These are phyloP conservation scores for Aphodius granarius DNA, from an alignment of 2,888 invertebrate genomes.

Conservation along the genomic window DNA sequence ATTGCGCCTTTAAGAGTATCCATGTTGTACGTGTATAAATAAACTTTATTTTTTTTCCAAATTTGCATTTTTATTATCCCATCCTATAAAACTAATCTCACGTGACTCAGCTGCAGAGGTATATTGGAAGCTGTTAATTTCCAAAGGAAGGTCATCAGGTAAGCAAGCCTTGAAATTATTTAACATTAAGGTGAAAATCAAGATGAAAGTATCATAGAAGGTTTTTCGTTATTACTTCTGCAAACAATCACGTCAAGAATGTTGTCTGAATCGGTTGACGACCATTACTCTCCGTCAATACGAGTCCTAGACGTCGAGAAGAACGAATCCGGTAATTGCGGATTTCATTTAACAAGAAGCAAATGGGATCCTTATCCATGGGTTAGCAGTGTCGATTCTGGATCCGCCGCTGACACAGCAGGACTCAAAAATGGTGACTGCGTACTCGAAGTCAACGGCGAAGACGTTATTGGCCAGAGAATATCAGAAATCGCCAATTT, in stretches of 20 bases:
- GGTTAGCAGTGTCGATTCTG: constrained; percentile 68
- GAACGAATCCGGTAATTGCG: constrained; percentile 63
- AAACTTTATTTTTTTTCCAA: constrained; percentile 24
- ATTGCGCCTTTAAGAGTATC: constrained; percentile 6
- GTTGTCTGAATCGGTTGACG: constrained; percentile 45
- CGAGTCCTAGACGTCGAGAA: constrained; percentile 61
- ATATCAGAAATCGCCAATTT: constrained; percentile 59
- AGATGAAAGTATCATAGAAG: constrained; percentile 27
- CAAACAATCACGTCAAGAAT: constrained; percentile 40
- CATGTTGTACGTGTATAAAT: constrained; percentile 19
- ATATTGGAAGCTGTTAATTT: constrained; percentile 23
- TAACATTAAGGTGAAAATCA: constrained; percentile 45
- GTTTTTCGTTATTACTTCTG: background rate
- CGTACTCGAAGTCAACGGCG: constrained; percentile 62
- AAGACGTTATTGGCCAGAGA: constrained; percentile 57
- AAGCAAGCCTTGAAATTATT: constrained; percentile 41
- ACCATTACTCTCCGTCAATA: constrained; percentile 43
- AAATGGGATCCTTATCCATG: constrained; percentile 84
- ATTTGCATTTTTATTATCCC: background rate
- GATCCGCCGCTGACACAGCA: constrained; percentile 64
- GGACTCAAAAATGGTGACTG: constrained; percentile 74
- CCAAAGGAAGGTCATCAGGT: constrained; percentile 41
- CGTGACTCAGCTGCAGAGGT: constrained; percentile 3
- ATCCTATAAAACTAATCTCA: constrained; percentile 3
- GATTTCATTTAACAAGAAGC: constrained; percentile 73